Conservation (phyloP, 2,113 vertebrate genomes). For the Thalassarche chlororhynchos region DNA sequence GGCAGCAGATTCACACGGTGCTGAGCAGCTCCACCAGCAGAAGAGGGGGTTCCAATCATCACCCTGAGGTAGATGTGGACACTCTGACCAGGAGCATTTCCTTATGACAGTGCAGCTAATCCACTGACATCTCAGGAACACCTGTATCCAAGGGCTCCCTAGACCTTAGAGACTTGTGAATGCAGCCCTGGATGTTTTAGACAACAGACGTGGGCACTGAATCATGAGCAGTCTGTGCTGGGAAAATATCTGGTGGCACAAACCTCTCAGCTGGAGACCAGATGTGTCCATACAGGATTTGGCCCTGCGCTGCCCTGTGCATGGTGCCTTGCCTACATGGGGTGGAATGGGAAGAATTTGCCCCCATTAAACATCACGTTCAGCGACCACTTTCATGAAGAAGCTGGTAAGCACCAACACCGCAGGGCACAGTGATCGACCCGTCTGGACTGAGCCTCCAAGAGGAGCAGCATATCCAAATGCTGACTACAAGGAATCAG, state of each 20-base stretch:
- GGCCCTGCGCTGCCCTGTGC: neutral
- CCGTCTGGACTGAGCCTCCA: neutral
- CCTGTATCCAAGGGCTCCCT: neutral
- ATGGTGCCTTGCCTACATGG: neutral
- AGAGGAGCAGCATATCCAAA: neutral
- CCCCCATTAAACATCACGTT: neutral
- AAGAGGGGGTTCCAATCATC: neutral
- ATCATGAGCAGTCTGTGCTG: neutral
- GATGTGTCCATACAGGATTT: neutral
- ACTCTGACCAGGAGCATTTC: neutral
- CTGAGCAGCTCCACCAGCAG: neutral
- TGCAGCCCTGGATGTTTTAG: neutral
- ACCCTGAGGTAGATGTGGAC: neutral
- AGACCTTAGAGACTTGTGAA: neutral
- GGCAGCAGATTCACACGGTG: neutral
- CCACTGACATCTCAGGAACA: neutral
- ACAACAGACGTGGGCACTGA: neutral
- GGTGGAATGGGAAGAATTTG: neutral
- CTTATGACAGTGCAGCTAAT: neutral
- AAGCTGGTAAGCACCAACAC: neutral
- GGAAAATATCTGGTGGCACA: neutral
- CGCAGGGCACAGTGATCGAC: neutral
- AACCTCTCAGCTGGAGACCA: neutral
- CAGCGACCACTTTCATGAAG: neutral
- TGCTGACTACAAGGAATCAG: neutral